Conservation (phyloP, 2,888 invertebrate genomes). For the Limulus polyphemus region DNA sequence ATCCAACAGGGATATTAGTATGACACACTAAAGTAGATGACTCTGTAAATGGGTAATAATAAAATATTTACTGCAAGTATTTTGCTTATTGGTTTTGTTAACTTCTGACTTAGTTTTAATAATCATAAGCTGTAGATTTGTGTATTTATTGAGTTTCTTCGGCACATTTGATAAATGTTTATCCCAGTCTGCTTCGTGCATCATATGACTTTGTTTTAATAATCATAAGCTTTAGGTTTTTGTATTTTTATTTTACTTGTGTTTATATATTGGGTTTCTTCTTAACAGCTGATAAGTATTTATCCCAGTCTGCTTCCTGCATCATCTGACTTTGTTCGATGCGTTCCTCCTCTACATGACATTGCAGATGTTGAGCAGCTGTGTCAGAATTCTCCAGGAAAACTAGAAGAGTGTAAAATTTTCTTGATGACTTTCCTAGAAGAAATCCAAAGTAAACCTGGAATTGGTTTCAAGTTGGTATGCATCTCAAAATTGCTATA, state of each 20-base stretch:
- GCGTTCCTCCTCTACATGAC: constrained; percentile 40
- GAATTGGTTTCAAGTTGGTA: constrained; percentile 33
- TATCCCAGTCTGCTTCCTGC: constrained; percentile 39
- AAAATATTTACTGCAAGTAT: no score
- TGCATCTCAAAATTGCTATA: no score
- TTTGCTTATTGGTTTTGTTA: no score
- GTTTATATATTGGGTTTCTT: constrained; percentile 5
- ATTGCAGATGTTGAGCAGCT: constrained; percentile 40
- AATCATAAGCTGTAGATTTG: no score
- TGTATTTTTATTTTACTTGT: neutral
- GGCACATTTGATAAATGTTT: no score
- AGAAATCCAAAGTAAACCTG: constrained; percentile 32
- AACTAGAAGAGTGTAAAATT: constrained; percentile 33
- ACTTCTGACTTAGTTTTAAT: no score
- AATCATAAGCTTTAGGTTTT: no score
- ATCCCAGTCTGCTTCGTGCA: no score
- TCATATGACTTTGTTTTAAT: constrained; percentile 2
- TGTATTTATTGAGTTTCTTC: no score
- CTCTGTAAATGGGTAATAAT: no score
- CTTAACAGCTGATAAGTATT: constrained; percentile 38
- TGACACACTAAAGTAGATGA: no score
- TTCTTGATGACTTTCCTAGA: constrained; percentile 38
- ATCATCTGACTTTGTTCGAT: constrained; percentile 36
- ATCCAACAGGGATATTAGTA: no score
- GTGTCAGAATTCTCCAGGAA: constrained; percentile 32